Conservation (phyloP, 92 coral and sea anemone genomes). For the Siderastrea radians region DNA sequence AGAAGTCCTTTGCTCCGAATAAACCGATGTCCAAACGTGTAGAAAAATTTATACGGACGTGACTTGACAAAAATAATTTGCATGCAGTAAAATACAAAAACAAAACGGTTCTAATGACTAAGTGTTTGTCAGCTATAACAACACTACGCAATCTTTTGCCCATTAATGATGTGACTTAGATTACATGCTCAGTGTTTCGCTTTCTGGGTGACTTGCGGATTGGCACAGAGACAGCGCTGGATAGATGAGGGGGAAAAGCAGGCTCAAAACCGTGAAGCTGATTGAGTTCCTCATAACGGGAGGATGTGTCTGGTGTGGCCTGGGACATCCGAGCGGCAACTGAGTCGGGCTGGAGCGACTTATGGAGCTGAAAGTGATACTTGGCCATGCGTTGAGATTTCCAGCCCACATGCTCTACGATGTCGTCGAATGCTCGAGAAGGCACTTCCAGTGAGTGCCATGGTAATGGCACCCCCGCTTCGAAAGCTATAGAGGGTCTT, state of each 20-base stretch:
- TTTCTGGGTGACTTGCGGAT: constrained; percentile 14
- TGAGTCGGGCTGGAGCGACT: constrained; percentile 28
- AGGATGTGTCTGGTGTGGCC: constrained; percentile 49
- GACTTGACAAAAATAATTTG: too few relatives aligned
- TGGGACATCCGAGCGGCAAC: constrained; percentile 42
- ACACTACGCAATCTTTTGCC: too few relatives aligned
- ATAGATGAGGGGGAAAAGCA: constrained; percentile 1
- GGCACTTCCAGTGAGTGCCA: constrained; percentile 50
- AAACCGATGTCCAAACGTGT: too few relatives aligned
- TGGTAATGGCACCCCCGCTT: constrained; percentile 41
- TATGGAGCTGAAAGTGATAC: constrained; percentile 40
- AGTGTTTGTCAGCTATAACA: too few relatives aligned
- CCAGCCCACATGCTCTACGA: constrained; percentile 42
- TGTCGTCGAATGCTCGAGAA: constrained; percentile 41
- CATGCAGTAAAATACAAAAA: too few relatives aligned
- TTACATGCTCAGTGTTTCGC: background rate
- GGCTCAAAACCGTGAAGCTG: constrained; percentile 43
- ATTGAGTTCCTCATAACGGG: constrained; percentile 37
- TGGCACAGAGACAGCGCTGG: background rate
- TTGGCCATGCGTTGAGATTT: constrained; percentile 36
- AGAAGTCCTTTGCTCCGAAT: too few relatives aligned
- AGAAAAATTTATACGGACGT: too few relatives aligned
- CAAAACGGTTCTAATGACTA: too few relatives aligned
- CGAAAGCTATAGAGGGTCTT: constrained; percentile 42
- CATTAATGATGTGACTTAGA: constrained; percentile 5